Evolutionary conservation across 2,888 invertebrate species (phyloP).

Genomic region (Trachelus troglodyta): DNA sequence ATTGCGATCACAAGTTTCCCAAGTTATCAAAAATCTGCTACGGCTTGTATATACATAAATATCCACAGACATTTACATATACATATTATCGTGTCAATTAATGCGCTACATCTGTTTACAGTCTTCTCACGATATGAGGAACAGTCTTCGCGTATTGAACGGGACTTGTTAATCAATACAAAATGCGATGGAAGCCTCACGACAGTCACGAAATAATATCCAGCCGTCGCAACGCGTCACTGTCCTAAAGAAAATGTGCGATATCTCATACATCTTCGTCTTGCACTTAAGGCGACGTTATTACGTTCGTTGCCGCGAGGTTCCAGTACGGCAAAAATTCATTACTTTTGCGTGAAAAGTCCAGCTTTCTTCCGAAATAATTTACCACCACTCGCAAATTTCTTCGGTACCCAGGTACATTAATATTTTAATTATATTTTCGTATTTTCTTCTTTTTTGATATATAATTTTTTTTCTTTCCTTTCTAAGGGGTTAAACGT

Average conservation of each 20-base stretch:
- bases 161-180: conserved; percentile 41
- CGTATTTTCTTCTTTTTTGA: conserved; percentile 45
- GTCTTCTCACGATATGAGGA: conserved; percentile 49
- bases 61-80: not conserved
- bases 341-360: not conserved
- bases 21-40: conserved; percentile 30
- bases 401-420: conserved; percentile 43
- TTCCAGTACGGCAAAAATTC: not conserved
- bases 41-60: not conserved
- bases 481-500: not conserved
- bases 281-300: conserved; percentile 34
- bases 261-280: conserved; percentile 36
- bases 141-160: conserved; percentile 44
- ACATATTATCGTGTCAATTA: conserved; percentile 27
- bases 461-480: conserved; percentile 24
- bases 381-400: conserved; percentile 21
- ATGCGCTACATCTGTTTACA: conserved; percentile 36
- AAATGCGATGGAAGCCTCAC: conserved; percentile 35
- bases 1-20: conserved; percentile 27
- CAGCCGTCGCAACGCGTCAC: conserved; percentile 34
- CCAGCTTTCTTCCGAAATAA: not conserved
- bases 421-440: conserved; percentile 60
- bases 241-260: conserved; percentile 38
- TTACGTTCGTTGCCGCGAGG: conserved; percentile 26
- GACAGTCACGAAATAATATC: conserved; percentile 28